Base-by-base conservation (phyloP, 2,888 invertebrate species). In the Dryomyza anilis region DNA sequence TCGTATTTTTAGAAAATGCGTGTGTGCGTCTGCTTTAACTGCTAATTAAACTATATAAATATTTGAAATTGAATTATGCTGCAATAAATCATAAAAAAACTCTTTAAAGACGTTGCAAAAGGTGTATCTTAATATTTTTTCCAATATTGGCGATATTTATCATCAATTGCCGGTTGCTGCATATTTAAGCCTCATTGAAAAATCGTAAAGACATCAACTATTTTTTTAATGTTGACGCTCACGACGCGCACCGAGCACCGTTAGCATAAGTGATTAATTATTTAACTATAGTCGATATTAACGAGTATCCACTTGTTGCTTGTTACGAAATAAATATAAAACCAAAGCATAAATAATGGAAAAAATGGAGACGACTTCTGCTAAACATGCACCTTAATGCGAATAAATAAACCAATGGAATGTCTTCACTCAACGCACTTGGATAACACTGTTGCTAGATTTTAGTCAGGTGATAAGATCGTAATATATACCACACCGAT, bases 201-300 rank as follows among this genome's bases (percentile, higher is more conserved):
- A n/a, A n/a, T n/a, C n/a, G n/a, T n/a, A n/a, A n/a, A n/a, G n/a
- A n/a, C n/a, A n/a, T n/a, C n/a, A n/a, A n/a, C n/a, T n/a, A n/a
- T n/a, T n/a, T n/a, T n/a, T n/a, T n/a, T n/a, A n/a, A n/a, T n/a
- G n/a, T n/a, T n/a, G n/a, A n/a, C n/a, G n/a, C n/a, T n/a, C n/a
- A 57, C 12, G 57, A 39, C 2, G 27, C 36, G 16, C 33, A 57
- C 57, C 36, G 39, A n/a, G n/a, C n/a, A n/a, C n/a, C n/a, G n/a
- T n/a, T n/a, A n/a, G 59, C 55, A 64, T 46, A 27, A 6, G 36
- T 45, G 55, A 52, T 59, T 59, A 64, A 64, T 64, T 64, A 59
- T 53, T 59, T 39, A 19, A 25, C 30, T 33, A 23, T 45, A 53
- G 58, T 23, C 36, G 45, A 30, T 48, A 56, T 27, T 29, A 43